Evolutionary conservation across 2,797 vertebrate species (phyloP).

Genomic region (Amniataba percoides): DNA sequence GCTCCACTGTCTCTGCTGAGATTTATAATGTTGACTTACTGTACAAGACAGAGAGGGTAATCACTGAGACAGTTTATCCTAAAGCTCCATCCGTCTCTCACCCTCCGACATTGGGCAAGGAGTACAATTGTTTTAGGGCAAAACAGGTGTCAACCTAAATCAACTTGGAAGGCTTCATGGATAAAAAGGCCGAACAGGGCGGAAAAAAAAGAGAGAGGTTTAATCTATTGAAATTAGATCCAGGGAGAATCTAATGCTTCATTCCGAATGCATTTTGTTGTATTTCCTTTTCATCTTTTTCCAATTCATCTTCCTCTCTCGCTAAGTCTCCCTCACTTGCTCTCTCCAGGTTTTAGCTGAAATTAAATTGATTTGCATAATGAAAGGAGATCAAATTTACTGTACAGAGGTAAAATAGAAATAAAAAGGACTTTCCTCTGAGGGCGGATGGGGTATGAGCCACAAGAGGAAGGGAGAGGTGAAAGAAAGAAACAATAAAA

Average conservation of each 20-base stretch:
- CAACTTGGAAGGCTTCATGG: slow-evolving; percentile 59
- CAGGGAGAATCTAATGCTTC: slow-evolving; percentile 65
- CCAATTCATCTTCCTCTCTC: slow-evolving; percentile 61
- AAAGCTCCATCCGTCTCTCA: slow-evolving; percentile 72
- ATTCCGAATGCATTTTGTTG: slow-evolving; percentile 67
- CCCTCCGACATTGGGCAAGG: slow-evolving; percentile 55
- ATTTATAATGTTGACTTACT: slow-evolving; percentile 82
- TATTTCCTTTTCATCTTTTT: slow-evolving; percentile 75
- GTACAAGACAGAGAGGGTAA: slow-evolving; percentile 77
- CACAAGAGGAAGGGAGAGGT: slow-evolving; percentile 71
- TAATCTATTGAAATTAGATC: slow-evolving; percentile 76
- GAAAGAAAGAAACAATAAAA: slow-evolving; percentile 85
- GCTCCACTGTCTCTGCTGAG: slow-evolving; percentile 65
- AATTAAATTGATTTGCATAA: slow-evolving; percentile 87
- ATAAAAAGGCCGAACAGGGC: slow-evolving; percentile 46
- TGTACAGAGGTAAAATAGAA: slow-evolving; percentile 70
- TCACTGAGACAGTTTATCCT: slow-evolving; percentile 74
- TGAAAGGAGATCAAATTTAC: slow-evolving; percentile 81
- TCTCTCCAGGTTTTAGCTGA: slow-evolving; percentile 68
- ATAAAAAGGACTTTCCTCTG: slow-evolving; percentile 70
- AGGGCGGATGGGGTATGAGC: slow-evolving; percentile 69
- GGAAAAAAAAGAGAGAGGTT: slow-evolving; percentile 52
- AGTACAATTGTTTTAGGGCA: slow-evolving; percentile 70
- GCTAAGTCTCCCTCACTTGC: slow-evolving; percentile 46
- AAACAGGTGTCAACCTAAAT: slow-evolving; percentile 75